Base-by-base conservation (phyloP, 37 sponge, comb jelly and placozoan genomes). In the Aplysina aerophoba region DNA sequence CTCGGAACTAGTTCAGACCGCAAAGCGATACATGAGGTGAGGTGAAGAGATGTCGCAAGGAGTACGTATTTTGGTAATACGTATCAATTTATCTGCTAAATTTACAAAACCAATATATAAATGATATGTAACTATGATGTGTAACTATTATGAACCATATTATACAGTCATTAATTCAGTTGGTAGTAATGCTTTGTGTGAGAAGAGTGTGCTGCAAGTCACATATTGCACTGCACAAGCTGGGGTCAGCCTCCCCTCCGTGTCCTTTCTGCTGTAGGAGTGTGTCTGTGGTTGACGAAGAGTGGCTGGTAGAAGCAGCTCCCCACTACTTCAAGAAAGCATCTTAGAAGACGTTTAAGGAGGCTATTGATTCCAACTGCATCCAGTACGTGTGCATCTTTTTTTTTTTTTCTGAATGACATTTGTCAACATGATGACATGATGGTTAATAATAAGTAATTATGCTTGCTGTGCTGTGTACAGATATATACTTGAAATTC, bases 21-120 rank as follows among this genome's bases (percentile, higher is more conserved):
- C 94, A 57, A 96, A 96, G 61, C 85, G 94, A 57, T 96, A 96
- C 87, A 96, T 96, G 94, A 93, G 96, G 95, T 95, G 17, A 86
- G 41, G n/a, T n/a, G n/a, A n/a, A 50, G 1, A 20, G 80, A 16
- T 8, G 1, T 79, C 1, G 73, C 33, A 4, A 35, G 2, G 8
- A 36, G 2, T 44, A 3, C 50, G 3, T 44, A 44, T 44, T n/a
- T n/a, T n/a, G 15, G 15, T 58, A 20, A 19, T 58, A 58, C 19
- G 19, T 58, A 20, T 15, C 15, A 19, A 19, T 58, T 58, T 58
- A 58, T 19, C 15, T 58, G 15, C 59, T 58, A 20, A 58, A 20
- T 58, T 58, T 58, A 58, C 17, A 57, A 17, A 15, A 57, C 17
- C n/a, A n/a, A n/a, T n/a, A n/a, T n/a, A n/a, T n/a, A n/a, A n/a